A percentile compares a stretch with the other conserved stretches of the same genome.
These are phyloP conservation scores for Cairina moschata DNA, from an alignment of 2,113 vertebrate species.

Conservation along the genomic window DNA sequence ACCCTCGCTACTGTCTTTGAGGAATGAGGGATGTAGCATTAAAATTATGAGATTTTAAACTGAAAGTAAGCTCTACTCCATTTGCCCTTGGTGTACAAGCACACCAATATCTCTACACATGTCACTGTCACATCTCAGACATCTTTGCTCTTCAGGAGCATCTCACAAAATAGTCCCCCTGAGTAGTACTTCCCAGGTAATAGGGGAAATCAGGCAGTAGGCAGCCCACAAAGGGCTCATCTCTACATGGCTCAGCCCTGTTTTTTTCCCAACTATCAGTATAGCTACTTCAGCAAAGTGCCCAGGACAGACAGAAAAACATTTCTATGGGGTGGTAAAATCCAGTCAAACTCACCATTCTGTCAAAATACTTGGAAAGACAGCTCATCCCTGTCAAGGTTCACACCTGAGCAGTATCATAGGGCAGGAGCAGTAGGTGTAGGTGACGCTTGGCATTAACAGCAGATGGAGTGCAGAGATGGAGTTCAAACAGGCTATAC, in stretches of 20 bases:
- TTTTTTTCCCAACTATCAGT: not conserved
- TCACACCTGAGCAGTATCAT: not conserved
- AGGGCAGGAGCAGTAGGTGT: not conserved
- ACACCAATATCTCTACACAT: not conserved
- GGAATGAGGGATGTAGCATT: not conserved
- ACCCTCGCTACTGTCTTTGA: not conserved
- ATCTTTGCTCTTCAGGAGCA: not conserved
- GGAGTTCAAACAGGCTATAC: not conserved
- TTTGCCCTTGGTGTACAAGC: not conserved
- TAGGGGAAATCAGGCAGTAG: not conserved
- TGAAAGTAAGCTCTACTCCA: not conserved
- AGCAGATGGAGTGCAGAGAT: accelerated
- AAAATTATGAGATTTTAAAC: not conserved
- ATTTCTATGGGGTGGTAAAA: not conserved
- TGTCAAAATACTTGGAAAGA: not conserved
- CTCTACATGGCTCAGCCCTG: accelerated
- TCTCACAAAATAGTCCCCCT: not conserved
- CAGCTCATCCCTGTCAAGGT: not conserved
- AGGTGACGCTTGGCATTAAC: not conserved
- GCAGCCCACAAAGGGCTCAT: not conserved
- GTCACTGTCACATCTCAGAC: not conserved
- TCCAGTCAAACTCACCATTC: not conserved
- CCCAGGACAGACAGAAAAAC: not conserved
- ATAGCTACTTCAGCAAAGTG: not conserved
- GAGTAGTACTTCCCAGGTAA: not conserved